A percentile compares a stretch with the other conserved stretches of the same genome.
These are phyloP conservation scores for Hirundichthys speculiger DNA, from an alignment of 2,113 vertebrate genomes.

Conservation along the genomic window DNA sequence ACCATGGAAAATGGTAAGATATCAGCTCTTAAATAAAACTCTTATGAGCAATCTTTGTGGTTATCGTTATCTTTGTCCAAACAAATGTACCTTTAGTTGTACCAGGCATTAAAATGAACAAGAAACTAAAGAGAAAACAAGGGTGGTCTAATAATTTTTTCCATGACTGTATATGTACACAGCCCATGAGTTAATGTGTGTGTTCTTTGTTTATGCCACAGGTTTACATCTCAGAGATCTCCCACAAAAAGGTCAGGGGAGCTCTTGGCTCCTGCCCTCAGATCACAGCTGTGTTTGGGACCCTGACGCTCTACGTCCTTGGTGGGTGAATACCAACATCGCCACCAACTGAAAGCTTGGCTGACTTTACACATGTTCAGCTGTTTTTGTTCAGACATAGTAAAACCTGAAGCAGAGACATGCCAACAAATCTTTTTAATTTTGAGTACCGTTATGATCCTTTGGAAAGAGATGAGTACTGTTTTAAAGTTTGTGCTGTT, in stretches of 20 bases:
- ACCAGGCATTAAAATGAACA: no score
- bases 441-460: not conserved
- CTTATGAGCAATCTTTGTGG: no score
- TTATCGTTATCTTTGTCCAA: no score
- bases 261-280: slow-evolving; percentile 91
- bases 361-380: not conserved
- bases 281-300: slow-evolving; percentile 91
- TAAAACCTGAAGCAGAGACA: no score
- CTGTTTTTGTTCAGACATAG: not conserved
- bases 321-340: slow-evolving; percentile 73
- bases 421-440: no score
- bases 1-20: no score
- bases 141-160: no score
- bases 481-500: not conserved
- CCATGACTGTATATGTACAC: no score
- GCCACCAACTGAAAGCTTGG: not conserved
- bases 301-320: slow-evolving; percentile 86
- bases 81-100: no score
- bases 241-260: slow-evolving; percentile 87
- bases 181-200: not conserved
- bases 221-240: slow-evolving; percentile 97
- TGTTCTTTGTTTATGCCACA: slow-evolving; percentile 60
- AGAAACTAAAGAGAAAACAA: no score
- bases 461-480: not conserved
- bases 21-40: no score